Base-by-base conservation (phyloP, 2,888 invertebrate species). In the Calephelis perditalis region DNA sequence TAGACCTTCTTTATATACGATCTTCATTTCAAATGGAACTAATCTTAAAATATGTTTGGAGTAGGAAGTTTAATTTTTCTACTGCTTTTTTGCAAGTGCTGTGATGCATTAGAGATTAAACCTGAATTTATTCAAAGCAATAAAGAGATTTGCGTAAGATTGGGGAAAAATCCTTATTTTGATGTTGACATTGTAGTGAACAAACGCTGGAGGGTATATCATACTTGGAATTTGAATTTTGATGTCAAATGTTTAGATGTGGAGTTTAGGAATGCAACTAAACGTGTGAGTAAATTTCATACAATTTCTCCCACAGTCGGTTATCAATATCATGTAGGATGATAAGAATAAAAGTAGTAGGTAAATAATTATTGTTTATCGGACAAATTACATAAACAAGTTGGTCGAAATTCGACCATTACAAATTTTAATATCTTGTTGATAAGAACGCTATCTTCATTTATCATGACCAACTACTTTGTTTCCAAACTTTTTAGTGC, bases 161-260 rank as follows among this genome's bases (percentile, higher is more conserved):
- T 84, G 47, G 67, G 70, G 0, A 73, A 68, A 15, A 68, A 81
- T 0, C 81, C 87, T 1, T 81, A 73, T 58, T 88, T 87, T 58
- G 82, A 82, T 15, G 66, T 73, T 0, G 81, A 86, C 0, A 59
- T 78, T 60, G 74, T 86, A 0, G 56, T 81, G 0, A 82, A 80
- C 0, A 73, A 69, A 35, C 71, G 78, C 0, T 88, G 88, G 87
- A 70, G 82, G 47, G 76, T 86, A 10, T 84, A 82, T 60, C 81
- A 82, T 40, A 72, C 81, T 0, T 88, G 86, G 86, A 81, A 84
- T 49, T 70, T 82, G 69, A 73, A 76, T 3, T 36, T 82, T 63
- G 73, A 73, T 0, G 56, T 66, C 0, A 76, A 73, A 58, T 87
- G 87, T 56, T 49, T 86, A 60, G 82, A 86, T 67, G 73, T 87